These are phyloP conservation scores for Paracentrotus lividus DNA, from an alignment of 53 echinoderm and acorn worm species.

Conservation along the genomic window DNA sequence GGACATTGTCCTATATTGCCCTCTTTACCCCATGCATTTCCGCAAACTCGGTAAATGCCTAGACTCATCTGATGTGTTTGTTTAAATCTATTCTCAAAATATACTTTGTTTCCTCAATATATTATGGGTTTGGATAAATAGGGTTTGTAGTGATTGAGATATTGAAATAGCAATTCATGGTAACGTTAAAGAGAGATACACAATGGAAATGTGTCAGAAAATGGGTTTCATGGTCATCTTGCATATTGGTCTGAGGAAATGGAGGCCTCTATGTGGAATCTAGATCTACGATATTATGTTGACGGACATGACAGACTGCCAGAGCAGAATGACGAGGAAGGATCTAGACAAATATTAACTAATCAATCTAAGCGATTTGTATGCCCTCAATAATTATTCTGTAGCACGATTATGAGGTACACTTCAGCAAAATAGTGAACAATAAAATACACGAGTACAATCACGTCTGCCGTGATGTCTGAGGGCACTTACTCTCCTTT, in stretches of 20 bases:
- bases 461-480: conserved; percentile 10
- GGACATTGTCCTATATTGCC: not conserved
- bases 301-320: not conserved
- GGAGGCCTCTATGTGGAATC: not conserved
- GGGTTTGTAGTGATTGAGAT: not conserved
- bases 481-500: not conserved
- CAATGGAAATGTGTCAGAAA: not conserved
- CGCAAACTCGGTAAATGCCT: not conserved
- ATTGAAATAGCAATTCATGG: not conserved
- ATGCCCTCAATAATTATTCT: not conserved
- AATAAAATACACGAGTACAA: not conserved
- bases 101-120: not conserved
- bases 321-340: not conserved
- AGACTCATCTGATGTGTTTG: not conserved
- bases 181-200: not conserved
- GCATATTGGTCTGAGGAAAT: not conserved
- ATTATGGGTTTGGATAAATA: not conserved
- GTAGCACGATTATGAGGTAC: not conserved
- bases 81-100: not conserved
- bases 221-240: not conserved
- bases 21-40: not conserved
- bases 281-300: not conserved
- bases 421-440: not conserved
- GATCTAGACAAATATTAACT: not conserved
- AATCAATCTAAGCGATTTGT: not conserved